Conservation (phyloP, 2,113 vertebrate genomes). For the Ammodytes marinus region DNA sequence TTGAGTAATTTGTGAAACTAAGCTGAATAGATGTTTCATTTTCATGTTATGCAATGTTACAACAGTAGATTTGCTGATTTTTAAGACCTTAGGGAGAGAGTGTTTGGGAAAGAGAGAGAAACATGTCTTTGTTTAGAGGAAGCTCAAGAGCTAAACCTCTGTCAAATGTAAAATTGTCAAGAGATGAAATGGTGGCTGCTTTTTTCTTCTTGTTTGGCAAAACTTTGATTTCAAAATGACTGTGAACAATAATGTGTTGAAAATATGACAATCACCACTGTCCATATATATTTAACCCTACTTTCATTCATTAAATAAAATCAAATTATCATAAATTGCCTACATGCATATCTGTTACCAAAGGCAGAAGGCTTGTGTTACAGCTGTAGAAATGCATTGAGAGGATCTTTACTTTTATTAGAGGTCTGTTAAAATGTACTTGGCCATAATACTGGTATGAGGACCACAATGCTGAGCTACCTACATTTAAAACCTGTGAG, state of each 20-base stretch:
- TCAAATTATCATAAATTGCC: conserved; percentile 73
- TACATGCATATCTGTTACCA: conserved; percentile 66
- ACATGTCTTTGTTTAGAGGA: conserved; percentile 69
- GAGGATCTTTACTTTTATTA: conserved; percentile 7
- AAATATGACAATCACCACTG: conserved; percentile 59
- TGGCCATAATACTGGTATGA: conserved; percentile 39
- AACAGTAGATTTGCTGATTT: conserved; percentile 40
- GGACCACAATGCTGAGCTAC: conserved; percentile 35
- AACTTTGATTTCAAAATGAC: conserved; percentile 62
- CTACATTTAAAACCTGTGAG: conserved; percentile 48
- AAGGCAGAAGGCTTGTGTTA: conserved; percentile 31
- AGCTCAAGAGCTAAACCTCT: conserved; percentile 17
- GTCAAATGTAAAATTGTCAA: conserved; percentile 51
- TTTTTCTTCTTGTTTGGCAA: conserved; percentile 49
- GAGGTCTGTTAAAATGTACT: conserved; percentile 32
- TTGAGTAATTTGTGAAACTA: conserved; percentile 46
- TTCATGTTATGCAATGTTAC: conserved; percentile 54
- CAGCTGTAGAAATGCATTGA: conserved; percentile 20
- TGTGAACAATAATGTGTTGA: conserved; percentile 72
- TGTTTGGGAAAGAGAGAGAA: conserved; percentile 84
- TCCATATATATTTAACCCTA: conserved; percentile 72
- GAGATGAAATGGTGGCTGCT: conserved; percentile 73
- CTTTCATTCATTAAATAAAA: conserved; percentile 84
- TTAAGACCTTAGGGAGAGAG: conserved; percentile 65
- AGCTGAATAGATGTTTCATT: conserved; percentile 36